Base-by-base conservation (phyloP, 1,140 invertebrate genomes). In the Bilobella aurantiaca region DNA sequence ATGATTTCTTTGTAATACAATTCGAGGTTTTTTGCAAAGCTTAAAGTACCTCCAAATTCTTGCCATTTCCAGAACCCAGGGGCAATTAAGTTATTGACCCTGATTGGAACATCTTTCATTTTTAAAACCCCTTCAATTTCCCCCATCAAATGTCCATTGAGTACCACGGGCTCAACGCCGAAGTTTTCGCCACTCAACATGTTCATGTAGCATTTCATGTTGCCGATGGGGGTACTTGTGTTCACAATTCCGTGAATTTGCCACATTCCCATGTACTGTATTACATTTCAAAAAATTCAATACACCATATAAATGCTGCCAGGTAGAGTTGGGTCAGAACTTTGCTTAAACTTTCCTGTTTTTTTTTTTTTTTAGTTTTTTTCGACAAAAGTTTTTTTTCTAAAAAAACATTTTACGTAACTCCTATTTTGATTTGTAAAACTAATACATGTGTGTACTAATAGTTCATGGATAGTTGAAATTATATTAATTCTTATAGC, bases 191-290 rank as follows among this genome's bases (percentile, higher is more conserved):
- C 49, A 23, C 49, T 53, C 14, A 53, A 5, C 12, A 16, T 23
- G 49, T 23, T 53, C 12, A 53, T 16, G 49, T 53, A 53, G 49
- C 49, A 53, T 8, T 12, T 14, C 5, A 53, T 53, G 12, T 53
- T 23, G 12, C 12, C 12, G 21, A 53, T 53, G 5, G 49, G 21
- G 14, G 14, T 23, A 23, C 49, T 53, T 3, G 12, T 53, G 49
- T 53, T 42, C 8, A 42, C 37, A n/a, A 53, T 53, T 23, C 49
- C 49, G 25, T 53, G 49, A 23, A 53, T 53, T 53, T 53, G 49
- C 49, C 49, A 53, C 5, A 23, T 23, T 16, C 49, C 49, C 23
- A 53, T 16, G n/a, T 12, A 42, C 37, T 42, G 37, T n/a, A n/a
- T n/a, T n/a, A n/a, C 37, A 42, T 12, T 12, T n/a, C 37, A 8